Percentiles rank a stretch among this genome's conserved stretches.
Conservation (phyloP, 2,797 vertebrate genomes). For the Anolis apletophallus region DNA sequence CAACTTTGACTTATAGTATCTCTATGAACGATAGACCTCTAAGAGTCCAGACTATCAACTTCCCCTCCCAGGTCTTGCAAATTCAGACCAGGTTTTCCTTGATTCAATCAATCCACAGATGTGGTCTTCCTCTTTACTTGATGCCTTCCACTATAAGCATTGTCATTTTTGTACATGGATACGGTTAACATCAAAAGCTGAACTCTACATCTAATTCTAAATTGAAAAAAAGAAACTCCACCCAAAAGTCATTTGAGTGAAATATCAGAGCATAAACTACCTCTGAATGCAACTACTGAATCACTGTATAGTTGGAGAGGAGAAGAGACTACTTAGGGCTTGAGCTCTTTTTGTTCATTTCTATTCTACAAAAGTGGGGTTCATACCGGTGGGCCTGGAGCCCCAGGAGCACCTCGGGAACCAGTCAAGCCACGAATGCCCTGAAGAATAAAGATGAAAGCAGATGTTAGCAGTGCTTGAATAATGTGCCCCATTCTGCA, state of each 20-base stretch:
- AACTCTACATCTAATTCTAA: background rate
- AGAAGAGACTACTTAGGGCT: background rate
- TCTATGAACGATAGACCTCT: too few species aligned
- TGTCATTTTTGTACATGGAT: background rate
- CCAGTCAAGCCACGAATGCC: constrained; percentile 88
- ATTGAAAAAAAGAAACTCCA: background rate
- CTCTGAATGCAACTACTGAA: background rate
- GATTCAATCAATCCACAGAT: too few species aligned
- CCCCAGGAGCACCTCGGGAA: constrained; percentile 84
- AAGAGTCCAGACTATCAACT: too few species aligned
- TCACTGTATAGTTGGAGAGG: background rate
- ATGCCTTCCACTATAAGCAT: background rate
- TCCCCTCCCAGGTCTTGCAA: too few species aligned
- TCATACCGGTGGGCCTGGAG: constrained; percentile 85
- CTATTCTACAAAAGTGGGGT: background rate
- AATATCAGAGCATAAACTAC: background rate
- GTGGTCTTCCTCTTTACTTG: too few species aligned
- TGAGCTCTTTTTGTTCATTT: background rate
- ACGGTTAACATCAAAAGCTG: background rate
- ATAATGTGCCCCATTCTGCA: background rate
- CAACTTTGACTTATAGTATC: too few species aligned
- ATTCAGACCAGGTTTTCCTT: too few species aligned
- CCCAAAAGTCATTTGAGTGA: background rate
- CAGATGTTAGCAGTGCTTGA: background rate
- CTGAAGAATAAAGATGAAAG: constrained; percentile 67